Evolutionary conservation across 2,113 vertebrate species (phyloP).

Genomic region (Eclectus roratus): DNA sequence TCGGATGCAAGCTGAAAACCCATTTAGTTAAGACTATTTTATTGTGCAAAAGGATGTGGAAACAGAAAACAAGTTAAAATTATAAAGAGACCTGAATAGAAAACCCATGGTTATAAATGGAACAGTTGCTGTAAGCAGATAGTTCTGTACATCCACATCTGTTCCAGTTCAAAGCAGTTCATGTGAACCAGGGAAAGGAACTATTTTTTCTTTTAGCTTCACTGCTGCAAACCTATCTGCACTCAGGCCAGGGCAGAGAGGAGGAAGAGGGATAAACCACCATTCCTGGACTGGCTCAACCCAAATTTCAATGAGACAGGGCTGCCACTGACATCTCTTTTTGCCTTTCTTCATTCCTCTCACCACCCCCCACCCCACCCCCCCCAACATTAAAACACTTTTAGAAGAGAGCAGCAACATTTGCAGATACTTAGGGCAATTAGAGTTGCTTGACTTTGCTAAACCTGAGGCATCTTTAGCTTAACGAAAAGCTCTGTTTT

Average conservation of each 20-base stretch:
- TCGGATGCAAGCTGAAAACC: neutral
- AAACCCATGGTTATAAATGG: conserved; percentile 57
- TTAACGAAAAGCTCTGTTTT: neutral
- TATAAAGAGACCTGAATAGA: conserved; percentile 57
- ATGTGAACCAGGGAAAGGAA: conserved; percentile 61
- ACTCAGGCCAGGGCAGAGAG: neutral
- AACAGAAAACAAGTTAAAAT: conserved; percentile 50
- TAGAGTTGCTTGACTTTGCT: neutral
- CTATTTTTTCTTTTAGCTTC: conserved; percentile 31
- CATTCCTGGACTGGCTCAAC: neutral
- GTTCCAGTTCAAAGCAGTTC: conserved; percentile 70
- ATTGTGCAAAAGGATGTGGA: conserved; percentile 56
- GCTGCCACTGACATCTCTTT: neutral
- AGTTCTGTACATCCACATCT: conserved; percentile 66
- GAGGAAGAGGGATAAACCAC: neutral
- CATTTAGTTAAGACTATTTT: conserved; percentile 37
- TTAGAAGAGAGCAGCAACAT: neutral
- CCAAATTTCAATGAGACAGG: neutral
- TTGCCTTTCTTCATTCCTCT: neutral
- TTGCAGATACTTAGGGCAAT: neutral
- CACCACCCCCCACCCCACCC: no score
- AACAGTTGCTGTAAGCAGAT: conserved; percentile 47
- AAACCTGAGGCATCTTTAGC: neutral
- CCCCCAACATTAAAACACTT: neutral
- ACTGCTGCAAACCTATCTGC: conserved; percentile 8